phyloP scores from a whole-genome alignment of 2,888 invertebrate genomes.

The Cheilosia grossa region DNA sequence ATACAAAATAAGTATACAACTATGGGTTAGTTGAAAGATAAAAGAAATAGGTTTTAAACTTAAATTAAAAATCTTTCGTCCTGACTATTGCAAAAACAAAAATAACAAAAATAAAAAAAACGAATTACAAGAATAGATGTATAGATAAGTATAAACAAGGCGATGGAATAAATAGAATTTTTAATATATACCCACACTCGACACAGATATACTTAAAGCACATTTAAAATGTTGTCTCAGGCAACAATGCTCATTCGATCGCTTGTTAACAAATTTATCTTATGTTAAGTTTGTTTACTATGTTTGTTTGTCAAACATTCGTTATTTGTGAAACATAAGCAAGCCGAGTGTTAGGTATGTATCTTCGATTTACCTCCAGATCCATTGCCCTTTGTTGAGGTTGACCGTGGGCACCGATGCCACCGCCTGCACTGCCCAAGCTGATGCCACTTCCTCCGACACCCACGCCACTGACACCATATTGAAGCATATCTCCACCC shows the following conservation, averaged over 20 bases:
- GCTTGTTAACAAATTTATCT: constrained; percentile 22
- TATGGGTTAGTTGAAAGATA: constrained; percentile 52
- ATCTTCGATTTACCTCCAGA: constrained; percentile 87
- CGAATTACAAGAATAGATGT: constrained; percentile 46
- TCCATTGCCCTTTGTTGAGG: constrained; percentile 88
- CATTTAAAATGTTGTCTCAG: constrained; percentile 52
- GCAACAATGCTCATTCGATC: constrained; percentile 14
- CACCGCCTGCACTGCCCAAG: constrained; percentile 82
- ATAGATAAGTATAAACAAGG: constrained; percentile 41
- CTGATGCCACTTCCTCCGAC: constrained; percentile 77
- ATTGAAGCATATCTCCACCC: constrained; percentile 89
- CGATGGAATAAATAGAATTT: constrained; percentile 23
- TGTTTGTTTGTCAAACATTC: constrained; percentile 61
- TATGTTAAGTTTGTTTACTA: background rate
- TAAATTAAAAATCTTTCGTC: constrained; percentile 22
- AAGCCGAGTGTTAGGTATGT: constrained; percentile 67
- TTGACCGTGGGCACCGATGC: constrained; percentile 82
- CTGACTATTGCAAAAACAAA: constrained; percentile 6
- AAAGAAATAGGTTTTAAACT: constrained; percentile 47
- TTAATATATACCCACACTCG: constrained; percentile 35
- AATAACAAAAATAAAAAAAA: constrained; percentile 18
- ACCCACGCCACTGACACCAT: constrained; percentile 78
- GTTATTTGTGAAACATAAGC: constrained; percentile 70
- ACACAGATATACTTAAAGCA: constrained; percentile 45
- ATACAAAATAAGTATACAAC: constrained; percentile 35